Evolutionary conservation across 2,113 vertebrate species (phyloP), one percentile per base, ranked within the genome.

Genomic region (human (Homo sapiens)): DNA sequence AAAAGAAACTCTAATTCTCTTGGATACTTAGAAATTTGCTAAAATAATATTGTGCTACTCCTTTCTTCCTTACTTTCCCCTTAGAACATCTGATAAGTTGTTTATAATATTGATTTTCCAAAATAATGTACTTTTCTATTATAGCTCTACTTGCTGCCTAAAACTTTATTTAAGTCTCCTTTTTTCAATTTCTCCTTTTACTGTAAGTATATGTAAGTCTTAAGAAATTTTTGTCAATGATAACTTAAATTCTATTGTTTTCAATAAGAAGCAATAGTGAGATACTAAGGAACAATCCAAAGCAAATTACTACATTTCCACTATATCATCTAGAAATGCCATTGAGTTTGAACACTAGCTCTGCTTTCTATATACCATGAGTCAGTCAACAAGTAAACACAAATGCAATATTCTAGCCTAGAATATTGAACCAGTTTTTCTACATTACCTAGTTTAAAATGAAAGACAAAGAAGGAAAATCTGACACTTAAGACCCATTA

Each of bases 341-440:
- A 78, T 57, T 73, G 30, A 78, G 14, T 35, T 78, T 52, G 52
- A 88, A 92, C 35, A 66, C 32, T 48, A 32, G 61, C 90, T 88
- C 75, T 82, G 64, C 27, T 78, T 85, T n/a, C 50, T 75, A 13
- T 20, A 80, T 3, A 70, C 43, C 35, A 55, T 38, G 61, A 45
- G 45, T 76, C 70, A 32, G 59, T 73, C 79, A 82, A 86, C 88
- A 82, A 76, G 50, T 70, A 92, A 92, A 93, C 75, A 86, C 30
- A 90, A 14, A 70, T 78, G n/a, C 22, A 96, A 43, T 61, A 90
- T 61, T 82, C 80, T 70, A 89, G 43, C 16, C 32, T 48, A 85
- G 66, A 94, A 86, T 92, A 93, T 3, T 85, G 48, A 96, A 90
- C 25, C 23, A 27, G 84, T 80, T 98, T 95, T 96, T 93, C 94